Percentiles rank a stretch among this genome's conserved stretches.
These are phyloP conservation scores for Astyanax mexicanus DNA, from an alignment of 2,797 vertebrate species.

Conservation along the genomic window DNA sequence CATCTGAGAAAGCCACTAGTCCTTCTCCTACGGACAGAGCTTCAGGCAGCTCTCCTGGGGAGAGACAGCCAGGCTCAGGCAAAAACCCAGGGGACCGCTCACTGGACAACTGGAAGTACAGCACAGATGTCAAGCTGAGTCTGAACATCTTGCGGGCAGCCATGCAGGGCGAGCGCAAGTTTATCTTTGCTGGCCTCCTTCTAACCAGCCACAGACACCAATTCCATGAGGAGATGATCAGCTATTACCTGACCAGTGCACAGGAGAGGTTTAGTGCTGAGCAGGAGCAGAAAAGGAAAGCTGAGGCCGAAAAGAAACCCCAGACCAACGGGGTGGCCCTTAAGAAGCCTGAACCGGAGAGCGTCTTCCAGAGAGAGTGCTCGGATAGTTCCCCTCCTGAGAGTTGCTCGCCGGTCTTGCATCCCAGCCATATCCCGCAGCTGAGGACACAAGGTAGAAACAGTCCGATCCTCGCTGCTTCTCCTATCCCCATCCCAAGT, in stretches of 20 bases:
- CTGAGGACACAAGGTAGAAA: conserved; percentile 89
- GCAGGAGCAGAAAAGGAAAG: conserved; percentile 92
- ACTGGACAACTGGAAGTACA: conserved; percentile 95
- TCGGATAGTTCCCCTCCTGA: conserved; percentile 87
- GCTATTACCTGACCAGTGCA: conserved; percentile 94
- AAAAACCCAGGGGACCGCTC: conserved; percentile 76
- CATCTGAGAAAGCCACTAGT: conserved; percentile 92
- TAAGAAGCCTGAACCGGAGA: conserved; percentile 83
- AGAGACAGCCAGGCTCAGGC: conserved; percentile 61
- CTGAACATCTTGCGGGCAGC: conserved; percentile 97
- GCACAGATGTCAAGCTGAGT: conserved; percentile 98
- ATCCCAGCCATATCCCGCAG: conserved; percentile 87
- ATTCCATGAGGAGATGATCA: conserved; percentile 99
- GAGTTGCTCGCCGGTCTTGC: conserved; percentile 89
- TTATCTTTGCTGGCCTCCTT: conserved; percentile 96
- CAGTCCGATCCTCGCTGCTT: conserved; percentile 82
- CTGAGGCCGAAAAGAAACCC: conserved; percentile 80
- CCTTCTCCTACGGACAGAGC: conserved; percentile 92
- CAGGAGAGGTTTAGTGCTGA: conserved; percentile 98
- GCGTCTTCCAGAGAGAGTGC: conserved; percentile 83
- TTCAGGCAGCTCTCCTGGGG: conserved; percentile 82
- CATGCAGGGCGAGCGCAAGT: conserved; percentile 99
- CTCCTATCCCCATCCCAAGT: conserved; percentile 71
- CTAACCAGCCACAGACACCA: conserved; percentile 97
- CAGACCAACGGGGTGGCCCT: conserved; percentile 64